Percentiles rank a stretch among this genome's conserved stretches.
These are phyloP conservation scores for Myxocyprinus asiaticus DNA, from an alignment of 2,113 vertebrate species.

Conservation along the genomic window DNA sequence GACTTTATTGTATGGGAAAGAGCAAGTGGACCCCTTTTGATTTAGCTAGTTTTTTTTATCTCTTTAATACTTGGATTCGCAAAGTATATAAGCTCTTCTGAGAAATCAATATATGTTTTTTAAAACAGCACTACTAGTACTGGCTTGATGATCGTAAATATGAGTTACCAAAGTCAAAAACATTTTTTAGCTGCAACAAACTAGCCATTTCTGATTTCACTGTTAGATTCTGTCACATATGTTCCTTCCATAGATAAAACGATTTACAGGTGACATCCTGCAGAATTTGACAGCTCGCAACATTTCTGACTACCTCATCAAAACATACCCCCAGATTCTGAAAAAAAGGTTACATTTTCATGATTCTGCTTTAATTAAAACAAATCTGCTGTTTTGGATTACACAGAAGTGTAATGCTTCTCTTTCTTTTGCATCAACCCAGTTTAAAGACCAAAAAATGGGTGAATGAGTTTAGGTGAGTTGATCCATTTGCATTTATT, in stretches of 20 bases:
- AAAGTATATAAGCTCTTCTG: no score
- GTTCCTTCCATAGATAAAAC: constrained; percentile 63
- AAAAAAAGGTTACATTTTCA: constrained; percentile 84
- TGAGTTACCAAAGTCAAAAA: no score
- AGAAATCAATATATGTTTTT: no score
- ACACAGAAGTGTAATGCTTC: not conserved
- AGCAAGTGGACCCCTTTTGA: no score
- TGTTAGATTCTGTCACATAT: not conserved
- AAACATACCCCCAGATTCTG: constrained; percentile 92
- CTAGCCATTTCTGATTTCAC: no score
- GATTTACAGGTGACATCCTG: constrained; percentile 80
- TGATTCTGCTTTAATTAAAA: not conserved
- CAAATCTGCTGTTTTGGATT: not conserved
- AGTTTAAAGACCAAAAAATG: constrained; percentile 89
- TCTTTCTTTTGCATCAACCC: constrained; percentile 9
- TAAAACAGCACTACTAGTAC: no score
- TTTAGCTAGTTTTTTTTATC: no score
- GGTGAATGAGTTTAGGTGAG: constrained; percentile 91
- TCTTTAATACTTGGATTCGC: no score
- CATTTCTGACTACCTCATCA: constrained; percentile 94
- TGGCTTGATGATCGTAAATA: no score
- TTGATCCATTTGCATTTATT: not conserved
- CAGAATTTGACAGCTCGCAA: constrained; percentile 93
- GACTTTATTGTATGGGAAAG: no score
- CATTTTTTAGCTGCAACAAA: no score